Conservation (phyloP, 2,113 vertebrate species). For the Paradisaea rubra region DNA sequence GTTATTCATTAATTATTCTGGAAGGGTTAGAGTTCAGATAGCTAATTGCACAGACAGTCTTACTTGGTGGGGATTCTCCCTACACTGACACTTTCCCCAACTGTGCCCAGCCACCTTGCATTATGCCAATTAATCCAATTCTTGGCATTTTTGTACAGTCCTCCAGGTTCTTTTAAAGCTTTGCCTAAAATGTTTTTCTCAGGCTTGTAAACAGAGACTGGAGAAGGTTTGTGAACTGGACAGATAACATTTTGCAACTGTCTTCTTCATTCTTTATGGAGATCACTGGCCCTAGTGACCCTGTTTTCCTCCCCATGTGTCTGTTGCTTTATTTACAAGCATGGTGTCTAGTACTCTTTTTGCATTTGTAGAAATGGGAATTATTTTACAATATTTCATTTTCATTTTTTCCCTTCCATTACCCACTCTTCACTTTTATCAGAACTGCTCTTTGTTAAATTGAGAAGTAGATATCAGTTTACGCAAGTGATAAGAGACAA, state of each 20-base stretch:
- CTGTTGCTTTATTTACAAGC: background rate
- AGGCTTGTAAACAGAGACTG: conserved; percentile 32
- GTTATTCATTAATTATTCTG: conserved; percentile 99
- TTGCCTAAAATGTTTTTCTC: conserved; percentile 70
- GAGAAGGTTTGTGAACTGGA: conserved; percentile 29
- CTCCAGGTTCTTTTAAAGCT: conserved; percentile 73
- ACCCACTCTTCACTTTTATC: background rate
- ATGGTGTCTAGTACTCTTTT: background rate
- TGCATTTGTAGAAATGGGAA: background rate
- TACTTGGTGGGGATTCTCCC: conserved; percentile 90
- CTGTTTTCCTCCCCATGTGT: background rate
- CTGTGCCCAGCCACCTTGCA: conserved; percentile 93
- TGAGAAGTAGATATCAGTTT: background rate
- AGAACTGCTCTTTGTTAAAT: background rate
- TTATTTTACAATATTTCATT: background rate
- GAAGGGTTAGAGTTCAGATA: conserved; percentile 94
- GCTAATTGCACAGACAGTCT: conserved; percentile 95
- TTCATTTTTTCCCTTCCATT: background rate
- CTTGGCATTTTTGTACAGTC: conserved; percentile 81
- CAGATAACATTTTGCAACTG: background rate
- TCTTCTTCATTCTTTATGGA: background rate
- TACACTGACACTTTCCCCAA: conserved; percentile 87
- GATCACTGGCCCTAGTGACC: background rate
- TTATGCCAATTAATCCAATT: conserved; percentile 96
- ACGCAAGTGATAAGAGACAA: background rate